A percentile compares a stretch with the other conserved stretches of the same genome.
phyloP scores from a whole-genome alignment of 30 jellyfish, hydroid and myxozoan genomes.

The Phacellophora camtschatica region DNA sequence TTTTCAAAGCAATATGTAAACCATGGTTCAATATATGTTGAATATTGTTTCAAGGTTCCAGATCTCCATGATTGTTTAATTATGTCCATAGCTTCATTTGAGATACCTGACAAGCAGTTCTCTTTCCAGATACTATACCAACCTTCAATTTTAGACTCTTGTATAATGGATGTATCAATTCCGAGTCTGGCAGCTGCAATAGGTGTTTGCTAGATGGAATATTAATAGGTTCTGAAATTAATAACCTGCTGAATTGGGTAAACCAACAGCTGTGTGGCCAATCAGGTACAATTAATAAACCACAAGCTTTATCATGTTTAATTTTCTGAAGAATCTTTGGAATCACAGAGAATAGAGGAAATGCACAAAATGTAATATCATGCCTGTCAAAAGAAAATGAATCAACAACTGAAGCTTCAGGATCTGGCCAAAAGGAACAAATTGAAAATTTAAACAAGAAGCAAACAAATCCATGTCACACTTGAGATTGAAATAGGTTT shows the following conservation, averaged over 20 bases:
- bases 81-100: background rate
- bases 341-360: background rate
- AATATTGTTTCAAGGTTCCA: background rate
- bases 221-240: background rate
- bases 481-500: background rate
- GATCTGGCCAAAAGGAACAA: slow-evolving; percentile 20
- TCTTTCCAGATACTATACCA: background rate
- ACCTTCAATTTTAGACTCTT: background rate
- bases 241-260: background rate
- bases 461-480: background rate
- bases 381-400: slow-evolving; percentile 10
- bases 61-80: background rate
- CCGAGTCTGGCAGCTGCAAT: slow-evolving; percentile 1
- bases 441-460: background rate
- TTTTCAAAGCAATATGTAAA: background rate
- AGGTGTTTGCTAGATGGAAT: slow-evolving; percentile 21
- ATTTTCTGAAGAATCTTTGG: slow-evolving; percentile 3
- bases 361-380: background rate
- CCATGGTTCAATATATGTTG: background rate
- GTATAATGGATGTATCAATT: slow-evolving; percentile 3
- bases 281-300: background rate
- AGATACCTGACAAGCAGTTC: background rate
- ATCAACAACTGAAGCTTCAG: slow-evolving; percentile 10
- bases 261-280: slow-evolving; percentile 37
- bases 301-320: background rate